Evolutionary conservation across 2,888 invertebrate species (phyloP).

Genomic region (Nycteola revayana): DNA sequence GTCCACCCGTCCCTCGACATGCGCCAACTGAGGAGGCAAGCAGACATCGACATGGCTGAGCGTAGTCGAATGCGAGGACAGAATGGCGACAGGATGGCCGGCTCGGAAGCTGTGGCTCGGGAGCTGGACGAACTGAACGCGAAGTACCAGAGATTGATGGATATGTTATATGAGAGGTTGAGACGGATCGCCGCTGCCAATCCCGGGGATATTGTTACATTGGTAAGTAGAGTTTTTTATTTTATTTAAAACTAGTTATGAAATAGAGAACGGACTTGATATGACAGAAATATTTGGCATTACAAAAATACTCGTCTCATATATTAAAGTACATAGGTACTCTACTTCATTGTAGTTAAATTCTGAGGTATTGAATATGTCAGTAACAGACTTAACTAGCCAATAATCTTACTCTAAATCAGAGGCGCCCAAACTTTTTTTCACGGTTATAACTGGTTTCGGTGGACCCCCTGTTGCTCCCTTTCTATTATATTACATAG

Average conservation of each 20-base stretch:
- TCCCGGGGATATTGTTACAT: constrained; percentile 87
- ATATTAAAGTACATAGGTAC: too few species aligned
- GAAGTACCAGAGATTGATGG: constrained; percentile 87
- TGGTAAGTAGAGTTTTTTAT: constrained; percentile 82
- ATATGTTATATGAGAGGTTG: constrained; percentile 86
- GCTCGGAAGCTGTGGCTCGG: constrained; percentile 88
- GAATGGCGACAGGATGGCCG: constrained; percentile 60
- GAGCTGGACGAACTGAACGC: constrained; percentile 92
- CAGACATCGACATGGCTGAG: constrained; percentile 64
- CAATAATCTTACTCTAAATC: too few species aligned
- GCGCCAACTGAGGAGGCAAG: constrained; percentile 66
- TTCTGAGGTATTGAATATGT: too few species aligned
- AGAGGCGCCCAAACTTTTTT: too few species aligned
- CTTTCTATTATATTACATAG: too few species aligned
- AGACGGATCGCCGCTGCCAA: constrained; percentile 85
- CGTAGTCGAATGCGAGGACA: constrained; percentile 53
- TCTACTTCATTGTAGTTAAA: too few species aligned
- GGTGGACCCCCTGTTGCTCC: too few species aligned
- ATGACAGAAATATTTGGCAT: too few species aligned
- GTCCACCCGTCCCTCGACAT: constrained; percentile 90
- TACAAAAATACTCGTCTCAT: too few species aligned
- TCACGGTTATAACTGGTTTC: too few species aligned
- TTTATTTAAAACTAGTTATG: constrained; percentile 5
- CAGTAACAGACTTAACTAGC: too few species aligned
- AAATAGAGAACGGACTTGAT: too few species aligned